Base-by-base conservation (phyloP, 1,140 invertebrate species). In the Atta texana region DNA sequence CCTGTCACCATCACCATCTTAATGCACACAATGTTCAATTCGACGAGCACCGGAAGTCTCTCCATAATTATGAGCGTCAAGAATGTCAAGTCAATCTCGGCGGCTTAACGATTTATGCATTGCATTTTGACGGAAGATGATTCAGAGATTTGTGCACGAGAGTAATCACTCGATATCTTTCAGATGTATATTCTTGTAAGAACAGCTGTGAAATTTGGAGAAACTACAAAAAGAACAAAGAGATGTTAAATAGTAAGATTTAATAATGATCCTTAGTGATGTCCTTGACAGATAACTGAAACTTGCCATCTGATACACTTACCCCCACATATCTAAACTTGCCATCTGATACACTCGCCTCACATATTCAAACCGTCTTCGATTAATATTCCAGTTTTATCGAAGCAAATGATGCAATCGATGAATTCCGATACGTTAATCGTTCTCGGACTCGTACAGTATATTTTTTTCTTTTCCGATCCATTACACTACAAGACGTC, bases 1-100 rank as follows among this genome's bases (percentile, higher is more conserved):
- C 98, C 98, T 89, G 98, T 99, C 0, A 99, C 98, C 98, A 99
- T 99, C 49, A 99, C 96, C 57, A 97, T 97, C 69, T 98, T 96
- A 91, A 99, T 98, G 87, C 97, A 96, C 2, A 98, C 98, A 51
- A 96, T 95, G 64, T 97, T 97, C 21, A 99, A 95, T 64, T 97
- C 95, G 69, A 96, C 95, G 28, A 99, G 98, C 0, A 98, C 96
- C 14, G 96, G 96, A 97, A 0, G 98, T 98, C 93, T 99, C 94
- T 99, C 98, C 96, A 99, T 97, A 74, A 99, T 96, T 72, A 99
- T 96, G 86, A 99, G 96, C 24, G 98, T 98, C 34, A 99, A 92
- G 93, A 99, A 99, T 24, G 93, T 97, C 88, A 99, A 96, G 91
- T 98, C 97, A 81, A 96, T 96, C 94, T 99, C 98, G 3, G 98